Evolutionary conservation across 2,113 vertebrate species (phyloP).

Genomic region (Melanostigma gelatinosum): DNA sequence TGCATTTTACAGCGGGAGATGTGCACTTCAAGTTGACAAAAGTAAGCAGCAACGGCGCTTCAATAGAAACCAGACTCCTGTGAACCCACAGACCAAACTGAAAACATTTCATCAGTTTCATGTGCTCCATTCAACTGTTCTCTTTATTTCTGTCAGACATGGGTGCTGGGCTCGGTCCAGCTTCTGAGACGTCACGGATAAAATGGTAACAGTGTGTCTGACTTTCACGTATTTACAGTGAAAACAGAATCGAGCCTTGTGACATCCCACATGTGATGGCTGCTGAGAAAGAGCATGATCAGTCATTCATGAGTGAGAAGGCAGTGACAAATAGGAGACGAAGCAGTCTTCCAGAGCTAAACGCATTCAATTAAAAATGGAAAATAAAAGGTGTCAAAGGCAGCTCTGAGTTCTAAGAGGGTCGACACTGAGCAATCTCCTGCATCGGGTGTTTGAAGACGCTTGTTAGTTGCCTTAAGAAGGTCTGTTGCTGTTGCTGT

Average conservation of each 20-base stretch:
- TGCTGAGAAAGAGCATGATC: slow-evolving; percentile 25
- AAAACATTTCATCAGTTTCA: slow-evolving; percentile 51
- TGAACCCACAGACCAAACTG: slow-evolving; percentile 55
- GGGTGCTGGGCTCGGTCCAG: background rate
- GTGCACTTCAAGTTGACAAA: slow-evolving; percentile 21
- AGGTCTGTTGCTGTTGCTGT: slow-evolving; percentile 3
- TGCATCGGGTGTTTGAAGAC: background rate
- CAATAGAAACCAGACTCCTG: slow-evolving; percentile 52
- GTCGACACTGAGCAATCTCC: slow-evolving; percentile 30
- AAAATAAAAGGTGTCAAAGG: slow-evolving; percentile 28
- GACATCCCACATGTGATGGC: slow-evolving; percentile 41
- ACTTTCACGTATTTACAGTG: slow-evolving; percentile 19
- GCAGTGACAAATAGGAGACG: slow-evolving; percentile 19
- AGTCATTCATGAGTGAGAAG: slow-evolving; percentile 15
- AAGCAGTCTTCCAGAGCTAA: slow-evolving; percentile 1
- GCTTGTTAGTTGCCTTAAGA: background rate
- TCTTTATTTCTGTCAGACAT: slow-evolving; percentile 26
- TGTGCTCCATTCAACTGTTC: slow-evolving; percentile 34
- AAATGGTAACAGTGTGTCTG: slow-evolving; percentile 33
- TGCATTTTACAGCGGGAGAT: slow-evolving; percentile 47
- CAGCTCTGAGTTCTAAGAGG: slow-evolving; percentile 31
- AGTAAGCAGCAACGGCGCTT: slow-evolving; percentile 22
- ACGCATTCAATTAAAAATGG: slow-evolving; percentile 5
- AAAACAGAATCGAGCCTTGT: slow-evolving; percentile 39
- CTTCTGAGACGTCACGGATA: slow-evolving; percentile 12